phyloP scores from a whole-genome alignment of 2,888 invertebrate species.

The Xestia c-nigrum region DNA sequence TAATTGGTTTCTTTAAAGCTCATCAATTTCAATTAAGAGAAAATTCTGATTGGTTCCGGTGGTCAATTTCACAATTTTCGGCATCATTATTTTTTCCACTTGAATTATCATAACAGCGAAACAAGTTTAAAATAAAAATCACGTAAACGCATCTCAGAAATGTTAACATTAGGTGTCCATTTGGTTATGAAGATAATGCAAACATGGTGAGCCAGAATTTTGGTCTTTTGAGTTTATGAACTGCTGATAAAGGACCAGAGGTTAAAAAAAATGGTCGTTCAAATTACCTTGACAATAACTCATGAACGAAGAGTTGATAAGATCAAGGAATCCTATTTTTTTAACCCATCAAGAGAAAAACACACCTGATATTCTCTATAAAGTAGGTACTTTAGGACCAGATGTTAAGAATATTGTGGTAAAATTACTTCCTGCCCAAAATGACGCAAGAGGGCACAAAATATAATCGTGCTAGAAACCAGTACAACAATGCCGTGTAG shows the following conservation, averaged over 20 bases:
- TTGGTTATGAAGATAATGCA: not conserved
- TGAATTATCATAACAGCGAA: not conserved
- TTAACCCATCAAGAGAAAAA: not conserved
- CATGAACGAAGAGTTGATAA: not conserved
- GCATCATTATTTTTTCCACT: conserved; percentile 4
- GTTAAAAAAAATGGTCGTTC: not conserved
- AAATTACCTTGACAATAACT: not conserved
- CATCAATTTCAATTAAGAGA: conserved; percentile 35
- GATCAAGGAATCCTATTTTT: conserved; percentile 8
- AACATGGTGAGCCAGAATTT: not conserved
- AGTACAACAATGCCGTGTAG: conserved; percentile 78
- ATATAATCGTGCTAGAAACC: conserved; percentile 76
- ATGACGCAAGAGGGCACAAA: conserved; percentile 58
- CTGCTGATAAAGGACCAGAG: not conserved
- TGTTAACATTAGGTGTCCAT: too few species aligned
- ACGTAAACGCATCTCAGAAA: too few species aligned
- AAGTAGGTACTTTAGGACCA: conserved; percentile 25
- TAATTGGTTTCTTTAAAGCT: conserved; percentile 44
- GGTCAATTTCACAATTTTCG: conserved; percentile 30
- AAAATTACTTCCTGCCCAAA: conserved; percentile 64
- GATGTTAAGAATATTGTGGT: conserved; percentile 23
- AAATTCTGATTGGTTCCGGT: conserved; percentile 24
- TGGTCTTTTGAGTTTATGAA: not conserved
- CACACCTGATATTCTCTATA: conserved; percentile 31
- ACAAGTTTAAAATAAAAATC: not conserved